Evolutionary conservation across 2,888 invertebrate species (phyloP).

Genomic region (Leptura quadrifasciata): DNA sequence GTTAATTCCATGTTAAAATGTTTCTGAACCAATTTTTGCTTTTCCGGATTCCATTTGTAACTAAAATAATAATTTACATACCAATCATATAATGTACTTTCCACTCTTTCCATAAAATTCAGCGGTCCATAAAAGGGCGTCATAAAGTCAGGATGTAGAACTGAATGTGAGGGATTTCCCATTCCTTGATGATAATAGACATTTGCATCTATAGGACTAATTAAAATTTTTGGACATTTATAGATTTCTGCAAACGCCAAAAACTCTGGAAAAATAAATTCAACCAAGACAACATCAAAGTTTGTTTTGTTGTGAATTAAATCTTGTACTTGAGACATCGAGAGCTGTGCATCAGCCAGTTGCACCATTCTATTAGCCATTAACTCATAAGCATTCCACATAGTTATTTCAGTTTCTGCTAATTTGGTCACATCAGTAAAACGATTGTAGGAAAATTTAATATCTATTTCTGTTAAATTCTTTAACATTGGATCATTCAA

Average conservation of each 20-base stretch:
- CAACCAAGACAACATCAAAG: too few species aligned
- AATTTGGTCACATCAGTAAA: background rate
- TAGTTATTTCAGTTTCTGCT: background rate
- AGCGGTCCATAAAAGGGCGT: too few species aligned
- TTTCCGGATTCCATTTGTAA: background rate
- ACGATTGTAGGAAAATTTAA: constrained; percentile 52
- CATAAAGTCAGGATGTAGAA: too few species aligned
- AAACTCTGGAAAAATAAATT: too few species aligned
- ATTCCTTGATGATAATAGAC: background rate
- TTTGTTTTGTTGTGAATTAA: too few species aligned
- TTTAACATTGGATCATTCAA: constrained; percentile 11
- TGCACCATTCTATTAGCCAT: background rate
- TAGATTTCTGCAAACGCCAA: too few species aligned
- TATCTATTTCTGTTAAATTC: constrained; percentile 40
- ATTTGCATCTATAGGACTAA: background rate
- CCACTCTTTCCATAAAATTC: too few species aligned
- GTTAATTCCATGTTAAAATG: background rate
- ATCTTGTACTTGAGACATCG: background rate
- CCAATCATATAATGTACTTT: background rate
- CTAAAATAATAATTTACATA: background rate
- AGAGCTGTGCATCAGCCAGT: background rate
- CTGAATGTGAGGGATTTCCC: constrained; percentile 19
- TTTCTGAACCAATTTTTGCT: background rate
- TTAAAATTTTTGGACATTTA: constrained; percentile 17
- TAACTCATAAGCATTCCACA: constrained; percentile 7